A percentile compares a stretch with the other conserved stretches of the same genome.
Evolutionary conservation across 1,140 invertebrate genomes (phyloP).

Genomic region (Mylabris phalerata): DNA sequence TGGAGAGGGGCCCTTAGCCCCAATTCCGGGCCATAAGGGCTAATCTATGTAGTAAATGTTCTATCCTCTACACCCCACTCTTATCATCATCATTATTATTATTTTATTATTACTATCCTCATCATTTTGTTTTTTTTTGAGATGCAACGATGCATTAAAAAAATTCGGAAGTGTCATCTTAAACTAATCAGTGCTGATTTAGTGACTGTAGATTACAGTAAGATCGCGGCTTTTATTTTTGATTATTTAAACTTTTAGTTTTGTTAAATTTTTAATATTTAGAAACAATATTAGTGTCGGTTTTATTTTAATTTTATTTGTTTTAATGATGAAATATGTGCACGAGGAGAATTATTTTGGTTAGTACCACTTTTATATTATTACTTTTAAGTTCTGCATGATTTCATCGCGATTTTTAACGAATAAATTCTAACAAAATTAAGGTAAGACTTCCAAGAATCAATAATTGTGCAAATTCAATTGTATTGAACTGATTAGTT

Average conservation of each 20-base stretch:
- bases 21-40: conserved; percentile 35
- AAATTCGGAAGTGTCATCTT: no score
- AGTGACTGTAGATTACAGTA: not conserved
- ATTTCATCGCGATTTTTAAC: no score
- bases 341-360: conserved; percentile 23
- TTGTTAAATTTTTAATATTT: not conserved
- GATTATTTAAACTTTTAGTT: not conserved
- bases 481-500: no score
- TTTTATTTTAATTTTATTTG: conserved; percentile 19
- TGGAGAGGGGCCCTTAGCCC: conserved; percentile 32
- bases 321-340: conserved; percentile 28
- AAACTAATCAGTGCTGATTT: not conserved
- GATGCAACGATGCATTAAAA: not conserved
- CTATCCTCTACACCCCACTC: no score
- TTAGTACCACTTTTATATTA: conserved; percentile 17
- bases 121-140: conserved; percentile 15
- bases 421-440: no score
- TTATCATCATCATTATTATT: no score
- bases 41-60: conserved; percentile 3
- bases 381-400: no score
- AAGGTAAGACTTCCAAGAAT: no score
- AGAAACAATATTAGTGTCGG: conserved; percentile 6
- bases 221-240: no score
- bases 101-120: conserved; percentile 5
- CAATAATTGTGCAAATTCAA: no score